phyloP scores from a whole-genome alignment of 2,797 vertebrate species.

The Momotus momota region DNA sequence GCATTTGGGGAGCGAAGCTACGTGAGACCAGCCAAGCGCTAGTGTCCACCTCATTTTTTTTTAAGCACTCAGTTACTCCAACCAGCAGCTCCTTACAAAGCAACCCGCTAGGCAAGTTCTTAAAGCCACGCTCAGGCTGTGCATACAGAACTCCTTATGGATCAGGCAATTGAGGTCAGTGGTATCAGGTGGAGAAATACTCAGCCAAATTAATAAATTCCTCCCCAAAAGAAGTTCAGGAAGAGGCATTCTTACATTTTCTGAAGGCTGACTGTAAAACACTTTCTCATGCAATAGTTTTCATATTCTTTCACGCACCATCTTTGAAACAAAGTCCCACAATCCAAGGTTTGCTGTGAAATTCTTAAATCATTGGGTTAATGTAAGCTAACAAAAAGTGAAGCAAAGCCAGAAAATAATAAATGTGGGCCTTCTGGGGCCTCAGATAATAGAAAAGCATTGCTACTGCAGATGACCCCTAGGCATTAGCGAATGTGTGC shows the following conservation, averaged over 20 bases:
- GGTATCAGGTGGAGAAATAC: neutral
- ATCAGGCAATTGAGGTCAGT: neutral
- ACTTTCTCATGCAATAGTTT: neutral
- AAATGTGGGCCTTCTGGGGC: neutral
- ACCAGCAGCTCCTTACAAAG: neutral
- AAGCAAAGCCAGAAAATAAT: neutral
- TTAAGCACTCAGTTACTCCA: neutral
- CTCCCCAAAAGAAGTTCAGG: neutral
- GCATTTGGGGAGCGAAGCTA: neutral
- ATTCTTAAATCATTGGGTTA: neutral
- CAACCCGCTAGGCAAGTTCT: neutral
- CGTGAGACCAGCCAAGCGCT: neutral
- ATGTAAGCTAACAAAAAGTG: neutral
- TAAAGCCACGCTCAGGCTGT: neutral
- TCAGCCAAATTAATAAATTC: neutral
- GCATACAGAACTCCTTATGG: rapidly evolving
- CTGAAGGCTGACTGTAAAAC: neutral
- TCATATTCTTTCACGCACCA: rapidly evolving
- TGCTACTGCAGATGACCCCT: neutral
- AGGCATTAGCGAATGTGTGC: neutral
- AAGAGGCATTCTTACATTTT: neutral
- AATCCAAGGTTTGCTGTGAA: neutral
- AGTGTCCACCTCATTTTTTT: neutral
- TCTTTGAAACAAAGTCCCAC: neutral
- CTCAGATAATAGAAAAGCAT: neutral